These are phyloP conservation scores for Caenorhabditis plicata DNA, from an alignment of 2,888 invertebrate genomes.

Conservation along the genomic window DNA sequence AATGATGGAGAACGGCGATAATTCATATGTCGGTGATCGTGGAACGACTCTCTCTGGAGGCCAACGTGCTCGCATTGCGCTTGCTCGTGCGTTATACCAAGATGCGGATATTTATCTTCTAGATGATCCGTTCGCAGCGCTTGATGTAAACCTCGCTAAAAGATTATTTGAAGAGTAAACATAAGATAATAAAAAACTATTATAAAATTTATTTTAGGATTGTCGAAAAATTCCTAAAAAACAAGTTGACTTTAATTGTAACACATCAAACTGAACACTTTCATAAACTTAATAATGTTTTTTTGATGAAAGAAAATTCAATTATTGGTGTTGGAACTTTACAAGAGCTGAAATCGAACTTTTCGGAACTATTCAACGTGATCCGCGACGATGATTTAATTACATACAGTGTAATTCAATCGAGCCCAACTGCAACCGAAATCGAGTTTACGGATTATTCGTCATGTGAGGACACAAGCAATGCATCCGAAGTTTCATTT, in stretches of 20 bases:
- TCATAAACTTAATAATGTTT: slow-evolving; percentile 66
- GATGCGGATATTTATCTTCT: slow-evolving; percentile 82
- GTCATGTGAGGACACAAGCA: too few species aligned
- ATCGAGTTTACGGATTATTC: too few species aligned
- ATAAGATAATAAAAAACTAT: too few species aligned
- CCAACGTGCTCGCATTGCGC: slow-evolving; percentile 75
- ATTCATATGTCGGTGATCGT: slow-evolving; percentile 82
- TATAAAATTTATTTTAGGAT: too few species aligned
- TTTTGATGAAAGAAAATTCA: slow-evolving; percentile 67
- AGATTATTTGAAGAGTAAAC: background rate
- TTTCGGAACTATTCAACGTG: slow-evolving; percentile 3
- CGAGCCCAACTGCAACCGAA: too few species aligned
- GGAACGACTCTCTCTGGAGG: slow-evolving; percentile 77
- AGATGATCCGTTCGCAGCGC: slow-evolving; percentile 88
- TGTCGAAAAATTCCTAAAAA: slow-evolving; percentile 73
- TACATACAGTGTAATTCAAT: too few species aligned
- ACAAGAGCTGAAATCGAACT: slow-evolving; percentile 3
- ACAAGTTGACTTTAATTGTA: slow-evolving; percentile 73
- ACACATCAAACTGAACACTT: slow-evolving; percentile 81
- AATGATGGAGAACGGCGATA: slow-evolving; percentile 80
- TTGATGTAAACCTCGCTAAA: too few species aligned
- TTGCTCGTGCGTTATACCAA: slow-evolving; percentile 69
- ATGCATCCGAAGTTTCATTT: too few species aligned
- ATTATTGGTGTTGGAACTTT: slow-evolving; percentile 33
- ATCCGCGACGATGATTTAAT: too few species aligned